Percentiles rank a stretch among this genome's conserved stretches.
These are phyloP conservation scores for Theonella swinhoei DNA, from an alignment of 37 sponge, comb jelly and placozoan species.

Conservation along the genomic window DNA sequence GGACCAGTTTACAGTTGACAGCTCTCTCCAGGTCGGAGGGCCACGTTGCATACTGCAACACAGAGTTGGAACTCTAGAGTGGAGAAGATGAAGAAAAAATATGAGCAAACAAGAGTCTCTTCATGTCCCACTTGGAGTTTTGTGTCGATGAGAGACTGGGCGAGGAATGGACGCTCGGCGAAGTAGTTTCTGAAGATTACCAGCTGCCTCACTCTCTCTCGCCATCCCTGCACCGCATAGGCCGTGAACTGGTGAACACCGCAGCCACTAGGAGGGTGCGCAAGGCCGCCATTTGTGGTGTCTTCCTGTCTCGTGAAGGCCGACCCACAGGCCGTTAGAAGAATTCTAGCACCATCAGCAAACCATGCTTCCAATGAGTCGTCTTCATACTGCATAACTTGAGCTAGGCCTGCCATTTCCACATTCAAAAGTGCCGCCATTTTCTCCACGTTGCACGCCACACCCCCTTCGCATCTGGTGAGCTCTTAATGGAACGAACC, in stretches of 20 bases:
- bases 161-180: constrained; percentile 39
- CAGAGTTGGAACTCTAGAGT: background rate
- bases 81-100: background rate
- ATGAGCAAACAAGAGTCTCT: too few species aligned
- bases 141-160: background rate
- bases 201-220: background rate
- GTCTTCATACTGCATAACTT: constrained; percentile 36
- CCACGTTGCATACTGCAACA: background rate
- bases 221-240: constrained; percentile 17
- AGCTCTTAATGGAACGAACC: too few species aligned
- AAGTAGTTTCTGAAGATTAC: constrained; percentile 37
- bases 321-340: constrained; percentile 33
- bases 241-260: constrained; percentile 30
- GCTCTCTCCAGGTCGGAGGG: background rate
- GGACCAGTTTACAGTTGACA: background rate
- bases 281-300: background rate
- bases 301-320: constrained; percentile 19
- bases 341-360: constrained; percentile 27
- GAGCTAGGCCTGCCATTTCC: background rate
- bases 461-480: too few species aligned
- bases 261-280: background rate
- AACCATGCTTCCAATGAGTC: constrained; percentile 28
- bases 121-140: background rate
- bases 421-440: constrained; percentile 39
- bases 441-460: too few species aligned